Evolutionary conservation across 2,113 vertebrate genomes (phyloP).

Genomic region (Ptyas mucosa): DNA sequence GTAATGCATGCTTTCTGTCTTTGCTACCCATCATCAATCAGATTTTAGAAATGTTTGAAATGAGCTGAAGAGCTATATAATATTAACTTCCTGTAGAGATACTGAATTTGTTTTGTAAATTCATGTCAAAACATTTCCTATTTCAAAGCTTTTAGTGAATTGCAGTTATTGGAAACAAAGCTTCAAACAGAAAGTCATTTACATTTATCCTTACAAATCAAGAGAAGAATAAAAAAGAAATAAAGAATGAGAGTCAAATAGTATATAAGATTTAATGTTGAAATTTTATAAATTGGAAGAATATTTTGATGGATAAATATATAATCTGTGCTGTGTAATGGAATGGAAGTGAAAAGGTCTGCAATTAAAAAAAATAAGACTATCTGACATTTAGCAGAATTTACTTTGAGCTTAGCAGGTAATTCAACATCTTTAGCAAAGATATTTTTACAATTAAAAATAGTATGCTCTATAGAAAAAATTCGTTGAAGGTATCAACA

Average conservation of each 20-base stretch:
- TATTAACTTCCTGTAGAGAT: not conserved
- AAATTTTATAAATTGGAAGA: not conserved
- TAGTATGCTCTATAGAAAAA: not conserved
- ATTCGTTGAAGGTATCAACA: not conserved
- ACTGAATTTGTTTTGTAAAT: not conserved
- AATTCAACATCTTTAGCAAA: not conserved
- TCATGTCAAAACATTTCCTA: not conserved
- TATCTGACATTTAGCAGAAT: not conserved
- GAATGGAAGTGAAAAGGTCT: not conserved
- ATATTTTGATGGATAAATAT: not conserved
- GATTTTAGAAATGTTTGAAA: not conserved
- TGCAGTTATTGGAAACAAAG: not conserved
- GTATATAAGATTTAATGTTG: not conserved
- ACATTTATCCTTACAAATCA: not conserved
- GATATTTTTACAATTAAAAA: not conserved
- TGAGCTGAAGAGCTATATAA: not conserved
- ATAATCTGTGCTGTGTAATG: not conserved
- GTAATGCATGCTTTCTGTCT: not conserved
- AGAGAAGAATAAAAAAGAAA: not conserved
- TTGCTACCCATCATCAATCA: not conserved
- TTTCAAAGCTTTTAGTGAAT: not conserved
- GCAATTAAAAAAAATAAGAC: not conserved
- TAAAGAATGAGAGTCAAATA: not conserved
- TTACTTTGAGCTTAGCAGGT: not conserved
- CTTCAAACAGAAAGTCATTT: not conserved